Percentiles rank a stretch among this genome's conserved stretches.
These are phyloP conservation scores for Oreortyx pictus DNA, from an alignment of 2,797 vertebrate species.

Conservation along the genomic window DNA sequence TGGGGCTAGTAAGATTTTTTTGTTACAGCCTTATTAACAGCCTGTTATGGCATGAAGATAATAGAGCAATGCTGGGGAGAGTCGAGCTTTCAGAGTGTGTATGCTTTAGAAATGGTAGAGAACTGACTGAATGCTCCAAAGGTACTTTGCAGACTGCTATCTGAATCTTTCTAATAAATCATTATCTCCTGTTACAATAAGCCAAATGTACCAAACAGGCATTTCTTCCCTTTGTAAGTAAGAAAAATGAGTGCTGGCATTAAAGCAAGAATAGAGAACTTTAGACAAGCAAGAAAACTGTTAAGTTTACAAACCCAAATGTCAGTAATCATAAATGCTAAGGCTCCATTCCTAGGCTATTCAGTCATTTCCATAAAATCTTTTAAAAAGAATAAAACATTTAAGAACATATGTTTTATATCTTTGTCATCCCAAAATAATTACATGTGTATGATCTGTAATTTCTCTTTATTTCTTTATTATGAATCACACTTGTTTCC, in stretches of 20 bases:
- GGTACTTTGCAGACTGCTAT: background rate
- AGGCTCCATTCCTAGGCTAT: background rate
- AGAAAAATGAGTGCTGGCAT: background rate
- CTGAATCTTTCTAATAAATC: background rate
- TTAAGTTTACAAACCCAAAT: background rate
- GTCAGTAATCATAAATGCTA: background rate
- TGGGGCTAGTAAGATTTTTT: background rate
- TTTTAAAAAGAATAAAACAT: background rate
- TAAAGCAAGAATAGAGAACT: background rate
- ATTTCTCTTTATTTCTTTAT: background rate
- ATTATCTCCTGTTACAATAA: background rate
- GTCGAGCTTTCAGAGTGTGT: background rate
- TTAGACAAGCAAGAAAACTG: background rate
- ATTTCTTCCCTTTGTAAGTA: background rate
- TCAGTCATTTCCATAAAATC: background rate
- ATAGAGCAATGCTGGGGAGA: background rate
- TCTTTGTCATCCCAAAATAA: background rate
- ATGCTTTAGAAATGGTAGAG: background rate
- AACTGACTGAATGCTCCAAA: background rate
- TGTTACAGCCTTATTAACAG: background rate
- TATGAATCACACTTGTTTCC: background rate
- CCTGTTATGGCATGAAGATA: background rate
- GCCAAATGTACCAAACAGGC: background rate
- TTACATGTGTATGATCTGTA: background rate
- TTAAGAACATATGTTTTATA: background rate